Evolutionary conservation across 2,797 vertebrate species (phyloP).

Genomic region (Sphenodon punctatus): DNA sequence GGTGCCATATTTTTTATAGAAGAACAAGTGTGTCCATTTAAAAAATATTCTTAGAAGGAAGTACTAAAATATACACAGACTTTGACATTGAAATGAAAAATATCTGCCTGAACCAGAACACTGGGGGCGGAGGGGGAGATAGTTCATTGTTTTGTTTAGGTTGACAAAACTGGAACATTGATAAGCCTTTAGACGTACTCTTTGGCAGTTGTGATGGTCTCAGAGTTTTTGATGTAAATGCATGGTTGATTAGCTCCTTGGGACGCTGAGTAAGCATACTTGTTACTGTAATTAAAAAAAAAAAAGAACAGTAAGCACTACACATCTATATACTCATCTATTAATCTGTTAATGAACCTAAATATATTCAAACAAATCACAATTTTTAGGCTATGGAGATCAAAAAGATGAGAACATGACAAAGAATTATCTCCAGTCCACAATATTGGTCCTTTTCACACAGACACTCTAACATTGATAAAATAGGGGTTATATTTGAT

Average conservation of each 20-base stretch:
- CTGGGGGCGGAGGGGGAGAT: neutral
- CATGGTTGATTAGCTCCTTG: constrained; percentile 14
- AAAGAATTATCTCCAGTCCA: neutral
- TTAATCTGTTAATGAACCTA: too few relatives aligned
- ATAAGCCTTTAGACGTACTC: constrained; percentile 66
- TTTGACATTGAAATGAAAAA: constrained; percentile 33
- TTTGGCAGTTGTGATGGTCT: constrained; percentile 43
- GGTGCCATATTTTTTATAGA: neutral
- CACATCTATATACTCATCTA: neutral
- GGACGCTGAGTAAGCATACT: constrained; percentile 45
- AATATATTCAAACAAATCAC: neutral
- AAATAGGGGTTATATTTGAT: too few relatives aligned
- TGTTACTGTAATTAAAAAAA: constrained; percentile 54
- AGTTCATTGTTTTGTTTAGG: constrained; percentile 2
- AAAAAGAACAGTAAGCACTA: neutral
- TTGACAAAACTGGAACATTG: neutral
- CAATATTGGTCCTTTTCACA: too few relatives aligned
- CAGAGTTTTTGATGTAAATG: constrained; percentile 42
- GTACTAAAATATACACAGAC: neutral
- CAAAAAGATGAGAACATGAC: neutral
- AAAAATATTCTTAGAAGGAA: constrained; percentile 2
- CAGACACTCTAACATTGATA: too few relatives aligned
- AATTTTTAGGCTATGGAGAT: neutral
- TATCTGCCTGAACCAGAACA: neutral
- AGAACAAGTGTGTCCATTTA: constrained; percentile 13